These are phyloP conservation scores for Erpobdella octoculata DNA, from an alignment of 2,888 invertebrate species.

Conservation along the genomic window DNA sequence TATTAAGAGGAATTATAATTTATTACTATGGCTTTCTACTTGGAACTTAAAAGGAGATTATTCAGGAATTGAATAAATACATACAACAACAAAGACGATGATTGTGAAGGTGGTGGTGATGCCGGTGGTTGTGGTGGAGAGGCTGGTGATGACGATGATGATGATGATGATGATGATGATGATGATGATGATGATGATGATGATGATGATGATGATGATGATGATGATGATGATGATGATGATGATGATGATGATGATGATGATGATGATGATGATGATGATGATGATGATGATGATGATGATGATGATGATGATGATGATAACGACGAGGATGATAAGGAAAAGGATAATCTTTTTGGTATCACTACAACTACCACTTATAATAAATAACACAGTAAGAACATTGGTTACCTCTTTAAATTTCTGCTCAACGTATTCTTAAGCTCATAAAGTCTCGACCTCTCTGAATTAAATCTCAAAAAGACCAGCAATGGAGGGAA, in stretches of 20 bases:
- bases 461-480: too few species aligned
- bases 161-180: conserved; percentile 28
- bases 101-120: neutral
- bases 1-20: too few species aligned
- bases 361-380: neutral
- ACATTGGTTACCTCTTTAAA: too few species aligned
- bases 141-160: conserved; percentile 27
- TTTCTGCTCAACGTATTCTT: too few species aligned
- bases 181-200: conserved; percentile 29
- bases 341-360: neutral
- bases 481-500: too few species aligned
- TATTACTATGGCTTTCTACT: too few species aligned
- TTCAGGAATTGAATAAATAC: neutral
- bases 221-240: conserved; percentile 29
- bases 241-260: conserved; percentile 28
- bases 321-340: too few species aligned
- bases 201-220: conserved; percentile 29
- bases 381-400: neutral
- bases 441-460: too few species aligned
- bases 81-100: too few species aligned
- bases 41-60: too few species aligned
- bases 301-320: conserved; percentile 21
- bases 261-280: conserved; percentile 25
- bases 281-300: conserved; percentile 18
- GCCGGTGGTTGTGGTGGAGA: too few species aligned